A percentile compares a stretch with the other conserved stretches of the same genome.
Conservation (phyloP, 2,797 vertebrate genomes). For the Bufotes viridis region DNA sequence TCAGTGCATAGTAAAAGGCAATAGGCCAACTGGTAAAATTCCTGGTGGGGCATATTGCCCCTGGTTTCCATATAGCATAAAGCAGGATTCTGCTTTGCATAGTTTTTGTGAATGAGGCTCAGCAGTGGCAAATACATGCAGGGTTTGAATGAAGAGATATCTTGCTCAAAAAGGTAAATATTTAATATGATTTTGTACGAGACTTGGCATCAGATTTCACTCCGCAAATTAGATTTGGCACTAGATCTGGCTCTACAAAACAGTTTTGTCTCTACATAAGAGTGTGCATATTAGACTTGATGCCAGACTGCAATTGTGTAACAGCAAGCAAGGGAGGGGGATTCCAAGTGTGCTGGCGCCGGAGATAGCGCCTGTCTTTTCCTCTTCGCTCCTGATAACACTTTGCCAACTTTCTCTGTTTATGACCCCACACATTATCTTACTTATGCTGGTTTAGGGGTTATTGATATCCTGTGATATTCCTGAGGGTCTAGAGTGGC, state of each 20-base stretch:
- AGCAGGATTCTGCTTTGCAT: background rate
- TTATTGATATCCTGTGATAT: background rate
- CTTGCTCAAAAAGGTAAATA: slow-evolving; percentile 1
- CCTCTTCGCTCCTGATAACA: background rate
- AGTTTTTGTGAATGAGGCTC: background rate
- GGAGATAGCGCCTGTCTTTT: background rate
- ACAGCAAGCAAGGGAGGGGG: background rate
- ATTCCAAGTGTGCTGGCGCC: background rate
- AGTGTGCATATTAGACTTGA: background rate
- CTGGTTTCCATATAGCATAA: too few relatives aligned
- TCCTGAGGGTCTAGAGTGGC: too few relatives aligned
- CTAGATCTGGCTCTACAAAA: background rate
- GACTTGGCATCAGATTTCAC: slow-evolving; percentile 11
- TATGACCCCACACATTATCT: too few relatives aligned
- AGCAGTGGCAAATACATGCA: background rate
- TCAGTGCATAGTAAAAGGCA: too few relatives aligned
- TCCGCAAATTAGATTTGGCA: slow-evolving; percentile 17
- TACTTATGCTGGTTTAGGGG: background rate
- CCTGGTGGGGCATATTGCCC: too few relatives aligned
- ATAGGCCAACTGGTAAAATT: too few relatives aligned
- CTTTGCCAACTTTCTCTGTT: background rate
- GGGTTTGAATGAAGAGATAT: background rate
- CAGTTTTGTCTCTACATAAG: background rate
- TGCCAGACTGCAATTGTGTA: background rate
- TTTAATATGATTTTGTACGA: slow-evolving; percentile 2